Conservation (phyloP, 2,113 vertebrate genomes). For the Ursus arctos region DNA sequence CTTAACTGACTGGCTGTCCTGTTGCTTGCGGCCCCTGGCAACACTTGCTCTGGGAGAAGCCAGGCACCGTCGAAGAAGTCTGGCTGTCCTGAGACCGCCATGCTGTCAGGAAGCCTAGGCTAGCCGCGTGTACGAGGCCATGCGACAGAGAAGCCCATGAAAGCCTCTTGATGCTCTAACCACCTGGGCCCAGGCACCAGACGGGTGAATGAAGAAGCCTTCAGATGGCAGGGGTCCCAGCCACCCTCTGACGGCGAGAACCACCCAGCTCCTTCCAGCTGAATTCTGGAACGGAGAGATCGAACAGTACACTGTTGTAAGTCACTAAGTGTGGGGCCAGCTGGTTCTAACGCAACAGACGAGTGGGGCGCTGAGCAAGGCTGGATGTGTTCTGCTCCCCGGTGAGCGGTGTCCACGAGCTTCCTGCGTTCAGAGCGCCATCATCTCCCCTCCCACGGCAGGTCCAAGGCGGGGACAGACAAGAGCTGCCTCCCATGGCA, state of each 20-base stretch:
- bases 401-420: neutral
- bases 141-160: neutral
- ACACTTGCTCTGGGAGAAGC: neutral
- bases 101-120: neutral
- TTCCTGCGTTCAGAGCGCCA: neutral
- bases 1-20: neutral
- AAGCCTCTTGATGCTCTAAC: neutral
- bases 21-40: neutral
- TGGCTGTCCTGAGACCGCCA: fast-evolving
- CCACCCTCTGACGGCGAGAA: neutral
- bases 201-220: neutral
- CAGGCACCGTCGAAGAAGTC: no score
- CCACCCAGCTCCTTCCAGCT: neutral
- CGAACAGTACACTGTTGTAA: neutral
- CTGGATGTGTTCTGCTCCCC: neutral
- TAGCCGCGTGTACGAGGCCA: neutral
- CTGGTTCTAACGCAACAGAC: no score
- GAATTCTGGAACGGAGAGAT: neutral
- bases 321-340: neutral
- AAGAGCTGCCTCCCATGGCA: neutral
- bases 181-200: neutral
- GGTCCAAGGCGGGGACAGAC: neutral
- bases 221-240: neutral
- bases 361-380: neutral
- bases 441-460: no score